Base-by-base conservation (phyloP, 64 coral and sea anemone genomes). In the Actinia tenebrosa region DNA sequence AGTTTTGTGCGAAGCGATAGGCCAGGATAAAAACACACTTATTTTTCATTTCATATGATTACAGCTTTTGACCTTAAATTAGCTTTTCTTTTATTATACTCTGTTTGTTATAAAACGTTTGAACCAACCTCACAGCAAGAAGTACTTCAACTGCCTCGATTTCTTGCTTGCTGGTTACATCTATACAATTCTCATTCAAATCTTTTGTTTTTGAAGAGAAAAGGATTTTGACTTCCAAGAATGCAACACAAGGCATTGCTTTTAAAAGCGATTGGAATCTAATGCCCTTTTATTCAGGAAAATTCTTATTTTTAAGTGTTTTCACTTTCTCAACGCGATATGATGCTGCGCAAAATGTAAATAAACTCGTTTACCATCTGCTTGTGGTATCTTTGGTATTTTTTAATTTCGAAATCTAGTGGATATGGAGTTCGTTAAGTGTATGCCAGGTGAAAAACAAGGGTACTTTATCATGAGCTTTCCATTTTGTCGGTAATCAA, bases 31-130 rank as follows among this genome's bases (percentile, higher is more conserved):
- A 81, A 81, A 81, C 79, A 81, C 50, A 81, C 79, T 81, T 81
- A 81, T 81, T 81, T 81, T 75, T 75, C 42, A 10, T 81, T 50
- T 50, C 17, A 81, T 3, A 53, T 81, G 79, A 81, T 81, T 81
- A 53, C 43, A 81, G 79, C 19, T 50, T 81, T 81, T 81, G 50
- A 81, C 79, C 79, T 45, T 81, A 81, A 54, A 81, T 81, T 81
- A 81, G 53, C 79, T 81, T 10, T 53, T 4, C 14, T 81, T 81
- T 81, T 81, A 81, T 81, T 81, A 81, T 81, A 53, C 79, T 81
- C 15, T 81, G 79, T 81, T 50, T 81, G 79, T 81, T 81, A 81
- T 45, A 81, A 81, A 81, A 81, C 79, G 79, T 81, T 81, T 81
- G 44, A 53, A 81, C 79, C 79, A 22, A 45, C 79, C 4, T 45